Evolutionary conservation across 2,113 vertebrate species (phyloP), one percentile per base, ranked within the genome.

Genomic region (Leuciscus idus): DNA sequence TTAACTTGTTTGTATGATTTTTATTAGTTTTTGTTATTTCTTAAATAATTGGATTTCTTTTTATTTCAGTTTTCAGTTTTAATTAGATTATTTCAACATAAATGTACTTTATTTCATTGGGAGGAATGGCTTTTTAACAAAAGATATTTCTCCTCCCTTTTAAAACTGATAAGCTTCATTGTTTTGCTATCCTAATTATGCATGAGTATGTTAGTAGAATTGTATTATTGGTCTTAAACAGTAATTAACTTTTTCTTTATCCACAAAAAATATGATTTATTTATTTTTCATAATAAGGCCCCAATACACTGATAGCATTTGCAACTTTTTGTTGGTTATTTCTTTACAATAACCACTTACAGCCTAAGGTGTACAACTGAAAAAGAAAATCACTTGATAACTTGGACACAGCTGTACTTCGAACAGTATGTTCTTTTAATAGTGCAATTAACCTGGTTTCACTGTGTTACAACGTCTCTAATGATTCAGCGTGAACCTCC

Each of bases 391-490:
- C n/a, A 55, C 48, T 77, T 55, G 72, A 57, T 77, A n/a, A 26
- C n/a, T 43, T 52, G 28, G 7, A 75, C 80, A 30, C 19, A 1
- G 28, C n/a, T 48, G 13, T 70, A 86, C 81, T 64, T 50, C 70
- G 11, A 83, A 83, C 55, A 48, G 10, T 30, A 77, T 85, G 76
- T 86, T 76, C 28, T 57, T 81, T 87, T 88, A 92, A 92, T 89
- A 86, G 87, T 82, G 88, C 90, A 92, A 90, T 92, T 93, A 92
- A 92, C 87, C 88, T 85, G 83, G 92, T 90, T 91, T 90, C 88
- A 76, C 85, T 1, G 68, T 78, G 87, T 86, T 84, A 86, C 78
- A 81, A 83, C 84, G 48, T 87, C 82, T 85, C 75, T 87, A 83
- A 89, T 82, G 83, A 88, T 91, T 92, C 80, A 88, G 64, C 86